Evolutionary conservation across 2,113 vertebrate genomes (phyloP).

Genomic region (Polypterus bichir): DNA sequence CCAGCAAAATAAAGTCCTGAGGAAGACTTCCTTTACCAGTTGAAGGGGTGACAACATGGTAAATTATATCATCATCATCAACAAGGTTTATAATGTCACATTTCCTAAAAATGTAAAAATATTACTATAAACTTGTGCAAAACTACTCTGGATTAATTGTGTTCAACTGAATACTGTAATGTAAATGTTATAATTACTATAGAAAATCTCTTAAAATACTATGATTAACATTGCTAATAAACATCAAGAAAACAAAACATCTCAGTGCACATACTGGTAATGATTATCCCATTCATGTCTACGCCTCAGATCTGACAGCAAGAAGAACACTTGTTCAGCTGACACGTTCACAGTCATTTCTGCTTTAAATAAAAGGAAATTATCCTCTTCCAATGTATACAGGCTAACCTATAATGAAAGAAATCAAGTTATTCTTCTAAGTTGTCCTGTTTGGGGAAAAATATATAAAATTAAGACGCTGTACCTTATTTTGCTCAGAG

Average conservation of each 20-base stretch:
- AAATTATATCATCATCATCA: conserved; percentile 77
- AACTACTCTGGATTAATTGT: too few species aligned
- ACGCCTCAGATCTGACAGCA: conserved; percentile 73
- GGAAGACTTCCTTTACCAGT: conserved; percentile 52
- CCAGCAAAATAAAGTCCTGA: conserved; percentile 80
- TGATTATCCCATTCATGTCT: conserved; percentile 79
- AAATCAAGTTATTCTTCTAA: neutral
- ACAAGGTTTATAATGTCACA: conserved; percentile 71
- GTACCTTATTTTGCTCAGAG: conserved; percentile 73
- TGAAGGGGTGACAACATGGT: conserved; percentile 61
- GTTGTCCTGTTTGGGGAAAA: too few species aligned
- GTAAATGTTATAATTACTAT: neutral
- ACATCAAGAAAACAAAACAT: neutral
- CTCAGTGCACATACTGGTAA: conserved; percentile 59
- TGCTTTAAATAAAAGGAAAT: conserved; percentile 75
- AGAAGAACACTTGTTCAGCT: conserved; percentile 57
- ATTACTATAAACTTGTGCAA: neutral
- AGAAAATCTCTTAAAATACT: neutral
- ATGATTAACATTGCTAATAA: neutral
- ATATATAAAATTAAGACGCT: neutral
- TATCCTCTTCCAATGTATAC: conserved; percentile 83
- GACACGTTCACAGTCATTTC: conserved; percentile 61
- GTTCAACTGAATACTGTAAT: neutral
- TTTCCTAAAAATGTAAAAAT: conserved; percentile 38
- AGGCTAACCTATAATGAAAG: conserved; percentile 56